phyloP scores from a whole-genome alignment of 1,140 invertebrate genomes.

The Drosophila kanapiae region DNA sequence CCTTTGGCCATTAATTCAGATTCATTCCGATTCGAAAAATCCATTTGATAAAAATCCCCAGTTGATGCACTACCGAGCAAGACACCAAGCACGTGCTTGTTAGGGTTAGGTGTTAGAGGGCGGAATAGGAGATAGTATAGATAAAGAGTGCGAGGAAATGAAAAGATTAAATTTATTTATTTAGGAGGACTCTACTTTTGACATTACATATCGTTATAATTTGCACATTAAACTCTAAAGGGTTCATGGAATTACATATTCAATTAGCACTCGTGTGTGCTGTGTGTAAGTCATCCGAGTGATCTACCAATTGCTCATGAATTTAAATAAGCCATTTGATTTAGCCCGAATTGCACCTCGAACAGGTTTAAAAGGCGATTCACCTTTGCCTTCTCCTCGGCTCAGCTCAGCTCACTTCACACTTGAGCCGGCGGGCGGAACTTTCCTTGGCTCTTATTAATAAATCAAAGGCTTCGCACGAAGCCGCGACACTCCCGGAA shows the following conservation, averaged over 20 bases:
- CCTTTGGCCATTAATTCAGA: no score
- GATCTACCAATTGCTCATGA: constrained; percentile 49
- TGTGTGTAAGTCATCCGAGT: constrained; percentile 17
- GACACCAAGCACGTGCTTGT: no score
- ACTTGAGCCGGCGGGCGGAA: constrained; percentile 36
- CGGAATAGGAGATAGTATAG: no score
- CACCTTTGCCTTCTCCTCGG: constrained; percentile 34
- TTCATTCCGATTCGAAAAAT: no score
- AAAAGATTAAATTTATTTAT: no score
- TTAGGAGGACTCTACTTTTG: no score
- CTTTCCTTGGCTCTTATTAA: constrained; percentile 62
- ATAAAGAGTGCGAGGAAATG: no score
- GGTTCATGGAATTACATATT: constrained; percentile 5
- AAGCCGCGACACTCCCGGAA: constrained; percentile 53
- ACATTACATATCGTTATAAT: no score
- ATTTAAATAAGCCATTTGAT: constrained; percentile 51
- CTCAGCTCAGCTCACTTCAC: constrained; percentile 24
- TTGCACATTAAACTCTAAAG: background rate
- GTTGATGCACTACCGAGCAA: no score
- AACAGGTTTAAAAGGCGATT: constrained; percentile 34
- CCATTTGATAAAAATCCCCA: no score
- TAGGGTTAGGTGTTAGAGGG: no score
- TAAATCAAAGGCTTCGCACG: constrained; percentile 74
- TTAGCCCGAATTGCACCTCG: constrained; percentile 8
- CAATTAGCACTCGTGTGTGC: constrained; percentile 1